Evolutionary conservation across 2,113 vertebrate genomes (phyloP), one percentile per base, ranked within the genome.

Genomic region (Planiliza haematocheilus): DNA sequence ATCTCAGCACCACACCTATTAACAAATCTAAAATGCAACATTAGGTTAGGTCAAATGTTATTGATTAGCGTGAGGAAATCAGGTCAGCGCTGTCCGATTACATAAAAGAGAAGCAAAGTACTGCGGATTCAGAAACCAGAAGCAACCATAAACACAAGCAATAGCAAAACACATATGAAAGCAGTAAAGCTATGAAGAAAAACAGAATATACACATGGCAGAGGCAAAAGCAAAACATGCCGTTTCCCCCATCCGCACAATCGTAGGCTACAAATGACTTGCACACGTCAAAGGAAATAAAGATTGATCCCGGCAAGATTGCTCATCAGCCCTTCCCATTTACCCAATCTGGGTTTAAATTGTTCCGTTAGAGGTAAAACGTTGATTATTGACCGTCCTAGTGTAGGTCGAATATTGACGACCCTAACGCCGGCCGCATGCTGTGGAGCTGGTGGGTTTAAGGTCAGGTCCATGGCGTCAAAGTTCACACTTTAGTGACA

Each of bases 391-490:
- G 84, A 72, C 30, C 12, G 10, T 45, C 49, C 68, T 7, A 4
- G 30, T 65, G 57, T 71, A 1, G 51, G 51, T 70, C 37, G 74
- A 41, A 13, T 74, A 86, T 81, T 56, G 76, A 72, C 16, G 4
- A 20, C 14, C 34, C 3, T 37, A 38, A 46, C n/a, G 51, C 55
- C 50, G 34, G 77, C 38, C 46, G 65, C 53, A 52, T 59, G 66
- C 64, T 72, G 24, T 30, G 41, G 20, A 53, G 57, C 5, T 43
- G 64, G 6, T 36, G 52, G 75, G 86, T 73, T 88, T 79, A 59
- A 84, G 76, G 81, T 87, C 82, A 82, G 55, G 70, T 77, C 75
- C n/a, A 43, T 12, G 70, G 76, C 74, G 81, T 82, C 83, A 81
- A 67, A 83, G 77, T 70, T 89, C 84, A 76, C 66, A 30, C 56